Percentiles rank a stretch among this genome's conserved stretches.
Conservation (phyloP, 2,888 invertebrate species). For the Candidula unifasciata region DNA sequence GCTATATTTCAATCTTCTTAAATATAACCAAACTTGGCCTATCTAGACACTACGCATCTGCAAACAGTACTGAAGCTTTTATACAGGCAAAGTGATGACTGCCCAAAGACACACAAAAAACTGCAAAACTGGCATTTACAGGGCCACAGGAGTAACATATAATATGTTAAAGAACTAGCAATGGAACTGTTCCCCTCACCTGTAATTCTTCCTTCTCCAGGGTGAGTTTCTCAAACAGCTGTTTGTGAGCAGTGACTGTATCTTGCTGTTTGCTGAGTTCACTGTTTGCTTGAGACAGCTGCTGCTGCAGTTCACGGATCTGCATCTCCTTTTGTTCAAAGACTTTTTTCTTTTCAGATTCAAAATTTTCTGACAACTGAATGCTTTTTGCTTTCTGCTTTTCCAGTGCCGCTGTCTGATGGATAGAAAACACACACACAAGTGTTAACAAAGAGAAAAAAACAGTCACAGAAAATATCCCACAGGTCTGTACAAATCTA, state of each 20-base stretch:
- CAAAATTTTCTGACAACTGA: slow-evolving; percentile 65
- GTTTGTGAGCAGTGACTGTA: slow-evolving; percentile 70
- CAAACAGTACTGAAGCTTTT: no score
- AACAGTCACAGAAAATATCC: background rate
- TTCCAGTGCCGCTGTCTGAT: slow-evolving; percentile 71
- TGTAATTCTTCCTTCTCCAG: slow-evolving; percentile 70
- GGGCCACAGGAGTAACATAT: no score
- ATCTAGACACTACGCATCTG: no score
- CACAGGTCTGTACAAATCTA: no score
- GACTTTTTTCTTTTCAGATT: slow-evolving; percentile 66
- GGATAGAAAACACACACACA: background rate
- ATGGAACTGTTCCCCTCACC: slow-evolving; percentile 57
- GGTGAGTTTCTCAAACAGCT: slow-evolving; percentile 66
- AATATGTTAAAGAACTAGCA: no score
- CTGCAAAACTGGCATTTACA: no score
- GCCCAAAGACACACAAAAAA: no score
- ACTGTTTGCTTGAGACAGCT: slow-evolving; percentile 58
- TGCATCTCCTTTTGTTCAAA: slow-evolving; percentile 66
- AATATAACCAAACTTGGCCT: no score
- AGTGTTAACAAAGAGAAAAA: slow-evolving; percentile 6
- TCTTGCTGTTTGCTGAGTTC: slow-evolving; percentile 65
- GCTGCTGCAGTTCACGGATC: slow-evolving; percentile 67
- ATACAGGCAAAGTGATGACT: no score
- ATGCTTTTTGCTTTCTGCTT: slow-evolving; percentile 67
- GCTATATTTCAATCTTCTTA: no score